Conservation (phyloP, 1,140 invertebrate species). For the Dendroctonus valens region DNA sequence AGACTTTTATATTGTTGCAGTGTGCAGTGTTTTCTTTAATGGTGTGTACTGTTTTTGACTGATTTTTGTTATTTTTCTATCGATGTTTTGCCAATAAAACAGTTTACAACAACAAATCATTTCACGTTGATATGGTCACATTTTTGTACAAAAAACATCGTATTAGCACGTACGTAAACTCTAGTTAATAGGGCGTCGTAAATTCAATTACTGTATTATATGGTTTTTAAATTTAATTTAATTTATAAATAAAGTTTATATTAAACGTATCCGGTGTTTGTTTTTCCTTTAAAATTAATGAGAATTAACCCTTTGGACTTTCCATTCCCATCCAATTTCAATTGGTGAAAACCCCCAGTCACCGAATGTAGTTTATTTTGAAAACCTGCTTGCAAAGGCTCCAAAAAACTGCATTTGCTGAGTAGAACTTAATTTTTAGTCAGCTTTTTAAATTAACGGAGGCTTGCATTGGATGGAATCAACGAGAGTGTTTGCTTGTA, state of each 20-base stretch:
- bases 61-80: slow-evolving; percentile 45
- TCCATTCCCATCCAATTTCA: too few species aligned
- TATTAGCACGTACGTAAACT: slow-evolving; percentile 3
- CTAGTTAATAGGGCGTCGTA: slow-evolving; percentile 9
- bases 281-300: not conserved
- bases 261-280: slow-evolving; percentile 13
- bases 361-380: too few species aligned
- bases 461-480: too few species aligned
- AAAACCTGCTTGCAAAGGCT: too few species aligned
- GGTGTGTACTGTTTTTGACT: slow-evolving; percentile 48
- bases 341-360: too few species aligned
- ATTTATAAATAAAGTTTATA: slow-evolving; percentile 36
- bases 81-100: slow-evolving; percentile 37
- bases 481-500: too few species aligned
- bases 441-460: too few species aligned
- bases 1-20: slow-evolving; percentile 48
- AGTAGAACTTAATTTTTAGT: too few species aligned
- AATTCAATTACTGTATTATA: slow-evolving; percentile 40
- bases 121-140: slow-evolving; percentile 21
- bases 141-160: slow-evolving; percentile 31
- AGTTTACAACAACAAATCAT: slow-evolving; percentile 31
- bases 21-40: slow-evolving; percentile 47
- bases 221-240: slow-evolving; percentile 34
- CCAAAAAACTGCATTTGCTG: too few species aligned
- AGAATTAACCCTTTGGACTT: too few species aligned